Conservation (phyloP, 2,888 invertebrate species). For the Sphaerophoria taeniata region DNA sequence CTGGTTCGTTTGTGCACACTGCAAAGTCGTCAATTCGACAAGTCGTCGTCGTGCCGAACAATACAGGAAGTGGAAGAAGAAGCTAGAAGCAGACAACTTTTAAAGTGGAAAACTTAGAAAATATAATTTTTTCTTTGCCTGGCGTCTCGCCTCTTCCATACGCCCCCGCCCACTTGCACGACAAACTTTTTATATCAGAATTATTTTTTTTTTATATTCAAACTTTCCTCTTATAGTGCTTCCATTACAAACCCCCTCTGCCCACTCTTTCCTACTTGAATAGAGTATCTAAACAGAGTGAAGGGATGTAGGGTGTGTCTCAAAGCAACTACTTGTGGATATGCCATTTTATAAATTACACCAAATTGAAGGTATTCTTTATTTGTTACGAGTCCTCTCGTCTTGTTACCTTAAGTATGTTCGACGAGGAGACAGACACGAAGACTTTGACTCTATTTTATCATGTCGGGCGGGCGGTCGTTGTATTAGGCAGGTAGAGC, state of each 20-base stretch:
- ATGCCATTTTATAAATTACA: conserved; percentile 75
- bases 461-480: too few species aligned
- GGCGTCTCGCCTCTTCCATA: neutral
- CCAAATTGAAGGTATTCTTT: conserved; percentile 74
- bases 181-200: conserved; percentile 59
- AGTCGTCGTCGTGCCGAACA: neutral
- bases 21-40: conserved; percentile 65
- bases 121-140: conserved; percentile 61
- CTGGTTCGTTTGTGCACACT: conserved; percentile 12
- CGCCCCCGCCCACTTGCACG: neutral
- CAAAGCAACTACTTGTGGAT: conserved; percentile 74
- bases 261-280: too few species aligned
- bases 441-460: too few species aligned
- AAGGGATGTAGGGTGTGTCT: conserved; percentile 31
- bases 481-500: conserved; percentile 3
- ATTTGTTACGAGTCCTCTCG: conserved; percentile 58
- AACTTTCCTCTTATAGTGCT: conserved; percentile 51
- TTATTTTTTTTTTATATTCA: conserved; percentile 51
- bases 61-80: conserved; percentile 22
- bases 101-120: conserved; percentile 74
- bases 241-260: neutral
- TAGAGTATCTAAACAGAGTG: neutral
- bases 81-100: conserved; percentile 66
- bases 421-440: neutral
- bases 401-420: conserved; percentile 1